Evolutionary conservation across 2,113 vertebrate species (phyloP).

Genomic region (Sturnus vulgaris): DNA sequence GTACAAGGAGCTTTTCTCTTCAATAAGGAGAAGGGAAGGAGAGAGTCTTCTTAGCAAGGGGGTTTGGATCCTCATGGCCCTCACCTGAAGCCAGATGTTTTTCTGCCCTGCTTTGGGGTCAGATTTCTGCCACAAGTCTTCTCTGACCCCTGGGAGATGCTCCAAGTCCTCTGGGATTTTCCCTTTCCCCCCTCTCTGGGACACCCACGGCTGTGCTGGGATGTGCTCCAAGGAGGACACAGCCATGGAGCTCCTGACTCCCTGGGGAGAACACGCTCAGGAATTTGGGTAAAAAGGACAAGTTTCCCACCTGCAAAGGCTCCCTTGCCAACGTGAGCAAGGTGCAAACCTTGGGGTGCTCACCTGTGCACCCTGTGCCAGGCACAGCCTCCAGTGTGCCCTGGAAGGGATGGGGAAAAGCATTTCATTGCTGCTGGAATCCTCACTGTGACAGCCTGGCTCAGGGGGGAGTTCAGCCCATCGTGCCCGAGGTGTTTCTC

Average conservation of each 20-base stretch:
- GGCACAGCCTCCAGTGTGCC: background rate
- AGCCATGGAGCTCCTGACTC: fast-evolving
- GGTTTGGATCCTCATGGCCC: background rate
- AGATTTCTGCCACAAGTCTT: background rate
- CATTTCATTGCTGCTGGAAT: background rate
- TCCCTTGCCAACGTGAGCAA: background rate
- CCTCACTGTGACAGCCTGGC: background rate
- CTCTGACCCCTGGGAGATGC: background rate
- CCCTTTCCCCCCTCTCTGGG: background rate
- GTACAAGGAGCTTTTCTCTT: background rate
- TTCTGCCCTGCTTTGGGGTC: background rate
- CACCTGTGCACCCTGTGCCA: background rate
- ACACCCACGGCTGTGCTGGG: fast-evolving
- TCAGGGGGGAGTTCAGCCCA: background rate
- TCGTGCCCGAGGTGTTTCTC: background rate
- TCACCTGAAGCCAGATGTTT: background rate
- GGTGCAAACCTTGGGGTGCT: background rate
- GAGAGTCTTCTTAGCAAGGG: background rate
- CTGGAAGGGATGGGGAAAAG: background rate
- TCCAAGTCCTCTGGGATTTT: background rate
- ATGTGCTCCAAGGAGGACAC: background rate
- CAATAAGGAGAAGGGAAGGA: background rate
- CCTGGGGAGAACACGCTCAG: background rate
- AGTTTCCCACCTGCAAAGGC: background rate
- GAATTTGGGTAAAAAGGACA: background rate